Evolutionary conservation across 2,797 vertebrate genomes (phyloP), one percentile per base, ranked within the genome.

Genomic region (Mastacembelus armatus): DNA sequence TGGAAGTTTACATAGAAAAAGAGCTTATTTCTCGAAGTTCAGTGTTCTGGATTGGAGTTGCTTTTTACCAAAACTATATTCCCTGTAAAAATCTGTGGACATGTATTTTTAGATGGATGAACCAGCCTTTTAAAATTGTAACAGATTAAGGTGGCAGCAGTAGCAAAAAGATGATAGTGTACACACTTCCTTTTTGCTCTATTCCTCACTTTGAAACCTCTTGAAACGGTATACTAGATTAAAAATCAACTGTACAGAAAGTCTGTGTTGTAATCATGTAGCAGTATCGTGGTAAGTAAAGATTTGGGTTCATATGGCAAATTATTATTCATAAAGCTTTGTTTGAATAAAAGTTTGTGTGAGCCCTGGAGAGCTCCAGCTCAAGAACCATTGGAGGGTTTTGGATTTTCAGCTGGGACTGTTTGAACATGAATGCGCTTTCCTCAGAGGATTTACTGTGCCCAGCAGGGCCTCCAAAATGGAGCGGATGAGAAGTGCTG

Each of bases 401-500:
- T 33, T 5, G 63, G 62, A 26, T 78, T 61, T 74, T 67, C 69
- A 55, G 18, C 21, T 43, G 11, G 50, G 18, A 22, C 18, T 47
- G 52, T 77, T 64, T 56, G 76, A 82, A 74, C 51, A 39, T 15
- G 54, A 67, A 50, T 51, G 47, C 4, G 10, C 83, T 81, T 63
- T 39, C 64, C 44, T 64, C 60, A 30, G 47, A 82, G 83, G 71
- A 90, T 92, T 76, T 85, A 74, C 71, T 93, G 92, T 30, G 85
- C 89, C 5, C 62, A 88, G 67, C 89, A 87, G n/a, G 89, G 89
- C 76, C 92, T 91, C 42, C 89, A 81, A 19, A 93, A 94, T 1
- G 78, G 84, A 21, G 89, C 70, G 0, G 91, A 94, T 1, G 89
- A 95, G 79, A 89, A 90, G 38, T 89, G 83, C 50, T 88, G 90